Percentiles rank a stretch among this genome's conserved stretches.
Conservation (phyloP, 1,140 invertebrate species). For the Leptinotarsa defecta region DNA sequence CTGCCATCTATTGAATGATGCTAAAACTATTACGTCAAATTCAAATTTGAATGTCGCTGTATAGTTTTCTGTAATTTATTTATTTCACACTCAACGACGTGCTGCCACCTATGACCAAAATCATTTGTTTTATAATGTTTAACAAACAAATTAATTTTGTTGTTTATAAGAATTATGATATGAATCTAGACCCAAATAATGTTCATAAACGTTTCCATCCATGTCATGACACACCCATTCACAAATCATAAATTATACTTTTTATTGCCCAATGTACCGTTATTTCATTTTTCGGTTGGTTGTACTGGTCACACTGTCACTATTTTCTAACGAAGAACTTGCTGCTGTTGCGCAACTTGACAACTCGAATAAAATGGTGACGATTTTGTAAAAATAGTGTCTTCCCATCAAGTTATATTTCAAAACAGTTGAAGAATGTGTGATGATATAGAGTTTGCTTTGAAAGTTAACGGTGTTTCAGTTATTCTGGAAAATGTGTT, state of each 20-base stretch:
- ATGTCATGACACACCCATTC: too few relatives aligned
- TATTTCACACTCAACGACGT: too few relatives aligned
- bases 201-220: too few relatives aligned
- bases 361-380: constrained; percentile 36
- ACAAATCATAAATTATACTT: neutral
- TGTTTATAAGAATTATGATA: too few relatives aligned
- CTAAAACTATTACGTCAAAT: too few relatives aligned
- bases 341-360: constrained; percentile 48
- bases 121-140: too few relatives aligned
- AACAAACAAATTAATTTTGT: too few relatives aligned
- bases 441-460: constrained; percentile 22
- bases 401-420: constrained; percentile 12
- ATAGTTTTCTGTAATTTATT: too few relatives aligned
- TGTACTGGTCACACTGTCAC: constrained; percentile 22
- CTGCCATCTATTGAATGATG: too few relatives aligned
- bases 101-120: too few relatives aligned
- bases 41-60: too few relatives aligned
- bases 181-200: too few relatives aligned
- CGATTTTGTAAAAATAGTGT: constrained; percentile 28
- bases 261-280: constrained; percentile 17
- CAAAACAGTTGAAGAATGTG: constrained; percentile 19
- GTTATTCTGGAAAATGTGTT: constrained; percentile 40
- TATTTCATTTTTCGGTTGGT: constrained; percentile 25
- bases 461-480: constrained; percentile 15
- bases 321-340: constrained; percentile 26